A percentile compares a stretch with the other conserved stretches of the same genome.
Evolutionary conservation across 2,797 vertebrate genomes (phyloP).

Genomic region (Paedocypris micromegethes): DNA sequence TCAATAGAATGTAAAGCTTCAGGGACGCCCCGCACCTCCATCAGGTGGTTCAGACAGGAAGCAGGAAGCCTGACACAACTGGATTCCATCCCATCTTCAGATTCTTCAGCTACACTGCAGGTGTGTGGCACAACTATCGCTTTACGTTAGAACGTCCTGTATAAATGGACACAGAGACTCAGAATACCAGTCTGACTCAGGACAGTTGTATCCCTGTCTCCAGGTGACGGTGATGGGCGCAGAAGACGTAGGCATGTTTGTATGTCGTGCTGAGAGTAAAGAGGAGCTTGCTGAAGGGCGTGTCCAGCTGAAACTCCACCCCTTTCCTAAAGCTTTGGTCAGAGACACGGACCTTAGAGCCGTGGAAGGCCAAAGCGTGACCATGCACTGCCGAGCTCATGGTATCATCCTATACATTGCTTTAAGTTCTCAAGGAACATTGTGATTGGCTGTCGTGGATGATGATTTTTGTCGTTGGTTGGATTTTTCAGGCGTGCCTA

Average conservation of each 20-base stretch:
- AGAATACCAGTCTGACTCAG: too few relatives aligned
- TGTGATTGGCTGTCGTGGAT: too few relatives aligned
- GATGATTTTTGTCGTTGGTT: not conserved
- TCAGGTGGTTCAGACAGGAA: conserved; percentile 79
- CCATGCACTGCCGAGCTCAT: conserved; percentile 74
- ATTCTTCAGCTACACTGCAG: conserved; percentile 72
- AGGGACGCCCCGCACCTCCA: conserved; percentile 74
- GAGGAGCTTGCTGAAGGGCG: conserved; percentile 73
- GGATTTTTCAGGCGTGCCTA: conserved; percentile 71
- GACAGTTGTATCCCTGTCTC: not conserved
- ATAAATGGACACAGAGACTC: too few relatives aligned
- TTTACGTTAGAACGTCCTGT: too few relatives aligned
- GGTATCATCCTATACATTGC: conserved; percentile 60
- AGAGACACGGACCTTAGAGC: conserved; percentile 60
- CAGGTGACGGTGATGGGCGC: conserved; percentile 72
- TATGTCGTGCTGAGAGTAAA: conserved; percentile 78
- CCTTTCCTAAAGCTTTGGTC: conserved; percentile 66
- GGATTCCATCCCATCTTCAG: conserved; percentile 59
- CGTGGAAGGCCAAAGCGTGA: conserved; percentile 76
- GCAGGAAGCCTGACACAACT: conserved; percentile 68
- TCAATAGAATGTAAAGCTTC: conserved; percentile 77
- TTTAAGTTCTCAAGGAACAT: not conserved
- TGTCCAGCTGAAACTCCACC: conserved; percentile 72
- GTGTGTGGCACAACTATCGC: conserved; percentile 46
- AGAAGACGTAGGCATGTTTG: conserved; percentile 77